Base-by-base conservation (phyloP, 2,888 invertebrate species). In the Gasteruption jaculator region DNA sequence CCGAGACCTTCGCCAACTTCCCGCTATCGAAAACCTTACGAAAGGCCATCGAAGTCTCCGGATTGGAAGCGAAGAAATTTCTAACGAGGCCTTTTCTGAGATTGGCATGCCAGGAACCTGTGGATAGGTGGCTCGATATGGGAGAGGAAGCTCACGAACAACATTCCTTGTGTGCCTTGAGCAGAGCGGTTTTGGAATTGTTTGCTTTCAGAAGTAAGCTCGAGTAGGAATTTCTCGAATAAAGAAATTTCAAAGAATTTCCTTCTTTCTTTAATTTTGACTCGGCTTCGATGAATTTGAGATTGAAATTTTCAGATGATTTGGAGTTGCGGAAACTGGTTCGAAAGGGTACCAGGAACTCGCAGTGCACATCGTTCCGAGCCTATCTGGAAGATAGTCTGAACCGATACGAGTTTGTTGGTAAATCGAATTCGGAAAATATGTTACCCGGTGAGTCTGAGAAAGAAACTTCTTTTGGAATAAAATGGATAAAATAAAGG, bases 101-200 rank as follows among this genome's bases (percentile, higher is more conserved):
- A 52, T 60, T 88, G 42, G 86, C 84, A 2, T 82, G 84, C 35
- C 87, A 88, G 58, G 80, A 83, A 52, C 76, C 80, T 0, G 71
- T 72, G n/a, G 63, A 71, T 5, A 71, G 72, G 25, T 82, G 80
- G 73, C 63, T 66, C 18, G 61, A 72, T 25, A 73, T 77, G 64
- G 69, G 74, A 32, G 62, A 71, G 36, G 51, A 62, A 1, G 63
- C 74, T 6, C 79, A 80, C 53, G 35, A 73, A 65, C 19, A 58
- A 41, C 69, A 69, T 52, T 57, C 68, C 0, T 64, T 68, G 50
- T 52, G 62, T 32, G 63, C 65, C 34, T 54, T 70, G 25, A 62
- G 66, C 18, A 59, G 88, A 59, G 84, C 81, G 11, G 70, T 82
- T 10, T 67, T 85, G 35, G 80, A 86, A 62, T 65, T 78, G 14